phyloP scores from a whole-genome alignment of 2,888 invertebrate species.

The Notocelia uddmanniana region DNA sequence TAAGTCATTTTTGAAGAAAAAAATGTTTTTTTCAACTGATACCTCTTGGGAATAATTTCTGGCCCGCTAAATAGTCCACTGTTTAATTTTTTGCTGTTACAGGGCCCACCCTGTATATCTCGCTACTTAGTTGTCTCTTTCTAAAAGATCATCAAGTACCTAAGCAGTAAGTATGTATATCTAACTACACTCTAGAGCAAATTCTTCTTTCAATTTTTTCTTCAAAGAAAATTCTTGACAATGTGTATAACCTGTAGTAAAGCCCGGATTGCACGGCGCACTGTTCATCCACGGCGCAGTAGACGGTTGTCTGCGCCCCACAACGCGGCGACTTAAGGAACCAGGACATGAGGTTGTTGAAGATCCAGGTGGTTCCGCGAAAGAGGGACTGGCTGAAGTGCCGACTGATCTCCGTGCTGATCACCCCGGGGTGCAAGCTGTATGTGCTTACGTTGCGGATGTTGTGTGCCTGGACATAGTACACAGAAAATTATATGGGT shows the following conservation, averaged over 20 bases:
- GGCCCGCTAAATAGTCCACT: too few species aligned
- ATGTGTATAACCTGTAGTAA: slow-evolving; percentile 82
- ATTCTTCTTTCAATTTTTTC: too few species aligned
- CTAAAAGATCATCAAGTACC: too few species aligned
- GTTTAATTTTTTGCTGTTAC: too few species aligned
- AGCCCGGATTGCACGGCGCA: slow-evolving; percentile 85
- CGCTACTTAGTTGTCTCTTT: too few species aligned
- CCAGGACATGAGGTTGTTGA: slow-evolving; percentile 63
- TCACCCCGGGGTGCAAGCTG: slow-evolving; percentile 88
- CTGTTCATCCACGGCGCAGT: slow-evolving; percentile 88
- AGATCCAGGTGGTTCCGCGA: slow-evolving; percentile 65
- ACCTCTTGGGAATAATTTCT: too few species aligned
- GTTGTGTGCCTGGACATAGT: slow-evolving; percentile 62
- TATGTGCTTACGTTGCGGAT: slow-evolving; percentile 84
- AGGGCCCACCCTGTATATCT: too few species aligned
- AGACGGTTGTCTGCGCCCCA: slow-evolving; percentile 91
- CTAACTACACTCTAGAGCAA: too few species aligned
- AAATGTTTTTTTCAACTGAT: too few species aligned
- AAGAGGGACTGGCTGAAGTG: slow-evolving; percentile 76
- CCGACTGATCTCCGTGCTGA: slow-evolving; percentile 88
- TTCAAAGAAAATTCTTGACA: too few species aligned
- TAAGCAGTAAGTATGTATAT: too few species aligned
- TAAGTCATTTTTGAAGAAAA: too few species aligned
- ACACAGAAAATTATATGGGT: not conserved
- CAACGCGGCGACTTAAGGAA: slow-evolving; percentile 86